Base-by-base conservation (phyloP, 2,797 vertebrate genomes). In the Diceros bicornis region DNA sequence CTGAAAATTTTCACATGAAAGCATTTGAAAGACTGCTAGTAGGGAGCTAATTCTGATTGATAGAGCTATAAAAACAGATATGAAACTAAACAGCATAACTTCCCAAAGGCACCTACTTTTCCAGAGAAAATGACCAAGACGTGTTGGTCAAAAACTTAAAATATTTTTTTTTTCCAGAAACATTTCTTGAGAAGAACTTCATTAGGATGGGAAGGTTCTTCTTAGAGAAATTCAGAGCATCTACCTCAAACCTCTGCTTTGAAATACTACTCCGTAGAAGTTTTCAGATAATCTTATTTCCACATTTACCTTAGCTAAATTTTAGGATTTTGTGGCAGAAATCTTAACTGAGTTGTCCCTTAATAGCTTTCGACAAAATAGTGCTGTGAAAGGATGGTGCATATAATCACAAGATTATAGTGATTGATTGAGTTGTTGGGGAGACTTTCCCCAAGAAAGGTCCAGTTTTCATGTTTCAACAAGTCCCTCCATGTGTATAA, bases 131-230 rank as follows among this genome's bases (percentile, higher is more conserved):
- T 55, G 66, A 68, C 50, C 17, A 25, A 75, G 44, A 81, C 64
- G 23, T 34, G 34, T 52, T 55, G 14, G 59, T 55, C 13, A 82
- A 59, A 75, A 87, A 44, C 50, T 47, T n/a, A 29, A 27, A 17
- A 17, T 44, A 1, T 57, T 41, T 75, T 84, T 71, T 37, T 52
- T 44, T 25, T 2, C 27, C 23, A 78, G 82, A 32, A 82, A 55
- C 2, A 20, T 82, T 94, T 96, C 37, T 96, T 62, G 82, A 82
- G 34, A 87, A 91, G 50, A 62, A 68, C 52, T 61, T 82, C 1
- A 44, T 32, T 29, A 41, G 25, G 69, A 29, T 47, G 4, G 86
- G 47, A 74, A 32, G 16, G 3, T 34, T 88, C 59, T 96, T 79
- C n/a, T 37, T 75, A 66, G 68, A 86, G 34, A 69, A n/a, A 77